Percentiles rank a stretch among this genome's conserved stretches.
These are phyloP conservation scores for Antechinus stuartii DNA, from an alignment of 2,113 vertebrate species.

Conservation along the genomic window DNA sequence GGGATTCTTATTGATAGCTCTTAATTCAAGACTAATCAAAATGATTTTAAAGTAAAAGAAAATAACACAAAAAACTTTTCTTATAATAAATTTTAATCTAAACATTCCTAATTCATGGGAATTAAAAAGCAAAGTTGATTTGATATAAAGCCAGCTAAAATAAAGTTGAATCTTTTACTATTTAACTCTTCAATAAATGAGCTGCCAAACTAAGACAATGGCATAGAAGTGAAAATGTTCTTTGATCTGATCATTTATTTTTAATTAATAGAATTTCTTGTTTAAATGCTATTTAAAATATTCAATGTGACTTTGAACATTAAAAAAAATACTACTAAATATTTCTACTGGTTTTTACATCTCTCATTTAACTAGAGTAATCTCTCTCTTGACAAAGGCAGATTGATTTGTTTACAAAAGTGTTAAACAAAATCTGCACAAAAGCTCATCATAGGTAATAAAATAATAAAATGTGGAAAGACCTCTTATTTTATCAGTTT, in stretches of 20 bases:
- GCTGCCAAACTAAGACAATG: not conserved
- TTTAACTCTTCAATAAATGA: constrained; percentile 17
- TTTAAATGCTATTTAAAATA: not conserved
- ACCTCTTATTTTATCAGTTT: constrained; percentile 60
- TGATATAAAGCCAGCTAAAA: constrained; percentile 38
- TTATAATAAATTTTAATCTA: constrained; percentile 34
- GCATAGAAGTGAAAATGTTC: not conserved
- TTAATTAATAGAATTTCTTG: not conserved
- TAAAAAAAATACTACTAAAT: constrained; percentile 24
- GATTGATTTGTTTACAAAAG: constrained; percentile 76
- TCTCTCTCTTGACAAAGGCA: constrained; percentile 54
- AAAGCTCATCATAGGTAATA: constrained; percentile 69
- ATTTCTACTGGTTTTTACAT: constrained; percentile 41
- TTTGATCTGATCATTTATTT: constrained; percentile 3
- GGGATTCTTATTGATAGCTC: not conserved
- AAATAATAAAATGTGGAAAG: constrained; percentile 71
- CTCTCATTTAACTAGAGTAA: constrained; percentile 62
- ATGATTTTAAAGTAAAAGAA: constrained; percentile 43
- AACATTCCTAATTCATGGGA: constrained; percentile 39
- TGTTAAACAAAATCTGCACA: constrained; percentile 66
- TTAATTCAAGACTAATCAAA: constrained; percentile 55
- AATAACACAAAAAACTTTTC: constrained; percentile 34
- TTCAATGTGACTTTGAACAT: constrained; percentile 38
- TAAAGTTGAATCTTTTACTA: not conserved
- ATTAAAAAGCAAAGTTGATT: constrained; percentile 31